Evolutionary conservation across 1,140 invertebrate genomes (phyloP), one percentile per base, ranked within the genome.

Genomic region (Drosophila erecta): DNA sequence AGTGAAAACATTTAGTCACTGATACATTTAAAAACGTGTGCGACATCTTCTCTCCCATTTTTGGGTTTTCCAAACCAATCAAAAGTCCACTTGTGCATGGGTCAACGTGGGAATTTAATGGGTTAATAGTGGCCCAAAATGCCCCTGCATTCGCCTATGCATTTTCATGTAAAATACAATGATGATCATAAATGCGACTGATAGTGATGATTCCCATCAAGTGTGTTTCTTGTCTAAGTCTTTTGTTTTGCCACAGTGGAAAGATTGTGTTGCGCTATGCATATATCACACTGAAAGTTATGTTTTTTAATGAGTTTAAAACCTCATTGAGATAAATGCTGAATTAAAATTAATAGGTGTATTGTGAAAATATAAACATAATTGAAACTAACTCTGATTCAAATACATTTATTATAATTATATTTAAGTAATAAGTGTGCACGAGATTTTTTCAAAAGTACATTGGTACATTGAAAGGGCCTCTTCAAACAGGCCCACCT

Each of bases 201-300:
- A 30, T 43, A 43, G 43, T 64, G 62, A 64, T 49, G 44, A 49
- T 35, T 24, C 51, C 58, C 24, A 22, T 60, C 65, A 76, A 81
- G 79, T 81, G 81, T 55, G 65, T 56, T n/a, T 38, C 67, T 81
- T 47, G 61, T 58, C 37, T 38, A 83, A 83, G 79, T 81, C 79
- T 81, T 83, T 79, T 79, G 79, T 81, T 83, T 74, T 10, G 8
- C 37, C 61, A 14, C 24, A 66, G 49, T 35, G 40, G 65, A 12
- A 40, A 27, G 24, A 24, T 27, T 20, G 11, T 15, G 1, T 61
- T 61, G 22, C 37, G 64, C 35, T 64, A 11, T 12, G 33, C 10
- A 22, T 14, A 4, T 6, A 10, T 15, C 35, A 35, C 64, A 67
- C 46, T 1, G 58, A 0, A 30, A 30, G 27, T 30, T 30, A 8